Evolutionary conservation across 2,888 invertebrate genomes (phyloP), one percentile per base, ranked within the genome.

Genomic region (Cheilosia soror): DNA sequence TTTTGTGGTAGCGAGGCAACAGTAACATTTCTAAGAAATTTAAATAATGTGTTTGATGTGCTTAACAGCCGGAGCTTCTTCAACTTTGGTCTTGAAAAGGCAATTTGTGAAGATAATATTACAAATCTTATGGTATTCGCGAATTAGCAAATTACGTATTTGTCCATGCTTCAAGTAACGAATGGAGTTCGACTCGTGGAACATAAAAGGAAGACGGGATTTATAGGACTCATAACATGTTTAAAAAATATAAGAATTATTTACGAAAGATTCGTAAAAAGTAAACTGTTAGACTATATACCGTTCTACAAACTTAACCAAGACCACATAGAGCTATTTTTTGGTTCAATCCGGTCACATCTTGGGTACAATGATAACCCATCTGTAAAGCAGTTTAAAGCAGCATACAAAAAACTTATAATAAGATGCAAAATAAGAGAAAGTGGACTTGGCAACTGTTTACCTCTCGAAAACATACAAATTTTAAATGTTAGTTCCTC

Each of bases 271-370:
- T 33, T 33, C 33, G 33, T 33, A 33, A 2, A 33, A 33, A 33
- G 33, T 33, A 33, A 33, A 33, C 2, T 33, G 5, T 33, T 33
- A 33, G 33, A 33, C 33, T 33, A 33, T 20, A 20, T 20, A 20
- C 20, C 20, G 20, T 20, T 20, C 2, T 20, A 20, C 20, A 20
- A 20, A 20, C 20, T 20, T 0, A 20, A 20, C 20, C 20, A 20
- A 20, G 20, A 20, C 20, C 20, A 20, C 20, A 20, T 20, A 20
- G 20, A 20, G 20, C 20, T 20, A 20, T 20, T 20, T 20, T 20
- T 20, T 20, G 65, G 65, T 2, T 65, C 51, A 37, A n/a, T 65
- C 9, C 51, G 51, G 1, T 65, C 40, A n/a, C 65, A 53, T 9
- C 20, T 51, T 1, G 51, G 51, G 0, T 37, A 53, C n/a, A 65